phyloP scores from a whole-genome alignment of 2,113 vertebrate species.

The Barbus barbus region DNA sequence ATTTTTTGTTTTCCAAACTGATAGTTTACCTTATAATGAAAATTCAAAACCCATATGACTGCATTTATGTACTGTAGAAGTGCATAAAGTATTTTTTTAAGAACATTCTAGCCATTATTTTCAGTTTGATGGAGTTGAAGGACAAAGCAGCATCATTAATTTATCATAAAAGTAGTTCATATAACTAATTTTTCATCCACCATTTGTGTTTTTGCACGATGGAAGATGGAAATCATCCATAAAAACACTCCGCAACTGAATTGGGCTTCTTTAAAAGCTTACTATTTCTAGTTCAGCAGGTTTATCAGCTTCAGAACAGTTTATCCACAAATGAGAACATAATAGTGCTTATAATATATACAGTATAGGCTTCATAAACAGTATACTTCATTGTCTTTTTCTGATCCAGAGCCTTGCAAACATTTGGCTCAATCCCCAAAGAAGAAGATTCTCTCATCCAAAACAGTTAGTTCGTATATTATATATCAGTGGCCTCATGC shows the following conservation, averaged over 20 bases:
- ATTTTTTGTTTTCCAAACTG: no score
- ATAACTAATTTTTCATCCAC: background rate
- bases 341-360: background rate
- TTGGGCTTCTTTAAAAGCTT: no score
- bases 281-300: background rate
- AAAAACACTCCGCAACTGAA: background rate
- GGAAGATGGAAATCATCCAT: background rate
- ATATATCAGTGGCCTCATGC: background rate
- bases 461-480: background rate
- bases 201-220: background rate
- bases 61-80: background rate
- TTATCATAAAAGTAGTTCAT: background rate
- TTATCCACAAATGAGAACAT: background rate
- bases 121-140: background rate
- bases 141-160: background rate
- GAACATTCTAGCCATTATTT: background rate
- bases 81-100: no score
- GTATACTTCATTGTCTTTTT: background rate
- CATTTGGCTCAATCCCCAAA: conserved; percentile 46
- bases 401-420: conserved; percentile 20
- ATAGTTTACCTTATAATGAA: no score
- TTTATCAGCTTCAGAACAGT: background rate
- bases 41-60: background rate
- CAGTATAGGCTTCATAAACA: background rate
- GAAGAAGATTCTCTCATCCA: conserved; percentile 38